A percentile compares a stretch with the other conserved stretches of the same genome.
These are phyloP conservation scores for Lucinisca nassula DNA, from an alignment of 2,888 invertebrate genomes.

Conservation along the genomic window DNA sequence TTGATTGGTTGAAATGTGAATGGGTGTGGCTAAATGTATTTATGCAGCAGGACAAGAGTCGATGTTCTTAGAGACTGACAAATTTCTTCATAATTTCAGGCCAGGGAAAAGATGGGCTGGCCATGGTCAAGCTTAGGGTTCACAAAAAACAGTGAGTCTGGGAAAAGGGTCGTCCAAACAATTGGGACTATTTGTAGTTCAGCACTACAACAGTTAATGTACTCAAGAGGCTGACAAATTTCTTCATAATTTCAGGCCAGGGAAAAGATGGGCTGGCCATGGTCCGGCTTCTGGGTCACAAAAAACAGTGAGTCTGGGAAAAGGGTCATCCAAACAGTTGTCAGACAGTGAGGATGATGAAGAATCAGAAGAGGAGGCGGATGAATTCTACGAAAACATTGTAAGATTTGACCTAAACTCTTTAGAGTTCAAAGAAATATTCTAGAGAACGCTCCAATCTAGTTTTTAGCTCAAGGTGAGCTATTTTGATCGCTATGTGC, in stretches of 20 bases:
- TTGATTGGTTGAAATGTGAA: too few relatives aligned
- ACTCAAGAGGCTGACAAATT: not conserved
- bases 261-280: slow-evolving; percentile 12
- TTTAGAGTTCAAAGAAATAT: too few relatives aligned
- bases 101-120: not conserved
- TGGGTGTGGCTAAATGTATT: too few relatives aligned
- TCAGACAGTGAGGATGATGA: slow-evolving; percentile 54
- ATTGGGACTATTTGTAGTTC: too few relatives aligned
- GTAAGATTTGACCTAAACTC: too few relatives aligned
- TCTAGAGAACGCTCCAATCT: too few relatives aligned
- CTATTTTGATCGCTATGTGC: too few relatives aligned
- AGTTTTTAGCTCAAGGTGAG: too few relatives aligned
- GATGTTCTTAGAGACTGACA: too few relatives aligned
- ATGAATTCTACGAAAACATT: slow-evolving; percentile 74
- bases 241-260: not conserved
- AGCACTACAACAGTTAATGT: too few relatives aligned
- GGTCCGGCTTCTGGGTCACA: not conserved
- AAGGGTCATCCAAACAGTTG: slow-evolving; percentile 23
- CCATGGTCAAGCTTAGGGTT: not conserved
- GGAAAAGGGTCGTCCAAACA: not conserved
- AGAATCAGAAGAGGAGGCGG: slow-evolving; percentile 54
- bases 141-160: not conserved
- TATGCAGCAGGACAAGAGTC: too few relatives aligned
- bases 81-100: not conserved
- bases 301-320: not conserved